These are phyloP conservation scores for Polydrusus cervinus DNA, from an alignment of 2,888 invertebrate species.

Conservation along the genomic window DNA sequence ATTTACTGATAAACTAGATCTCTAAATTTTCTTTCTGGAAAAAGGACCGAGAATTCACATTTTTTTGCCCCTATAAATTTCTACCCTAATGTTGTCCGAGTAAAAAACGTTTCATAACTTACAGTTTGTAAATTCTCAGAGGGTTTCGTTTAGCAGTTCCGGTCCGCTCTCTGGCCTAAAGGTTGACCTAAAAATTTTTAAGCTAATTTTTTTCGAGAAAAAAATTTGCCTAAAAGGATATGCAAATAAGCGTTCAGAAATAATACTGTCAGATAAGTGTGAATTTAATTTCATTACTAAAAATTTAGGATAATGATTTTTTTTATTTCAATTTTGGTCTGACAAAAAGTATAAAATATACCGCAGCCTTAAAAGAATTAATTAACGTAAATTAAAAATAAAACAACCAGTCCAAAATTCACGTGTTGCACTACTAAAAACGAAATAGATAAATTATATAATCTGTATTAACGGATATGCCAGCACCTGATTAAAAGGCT, in stretches of 20 bases:
- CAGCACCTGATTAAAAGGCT: too few species aligned
- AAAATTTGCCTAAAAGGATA: slow-evolving; percentile 4
- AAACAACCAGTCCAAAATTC: too few species aligned
- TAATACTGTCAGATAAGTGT: not conserved
- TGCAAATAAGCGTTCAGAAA: slow-evolving; percentile 19
- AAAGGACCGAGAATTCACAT: slow-evolving; percentile 20
- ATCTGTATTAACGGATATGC: too few species aligned
- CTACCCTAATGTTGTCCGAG: slow-evolving; percentile 25
- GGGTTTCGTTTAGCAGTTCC: slow-evolving; percentile 36
- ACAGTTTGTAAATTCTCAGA: slow-evolving; percentile 38
- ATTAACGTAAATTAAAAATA: too few species aligned
- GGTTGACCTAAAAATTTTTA: slow-evolving; percentile 39
- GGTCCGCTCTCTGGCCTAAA: slow-evolving; percentile 25
- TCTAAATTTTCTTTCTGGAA: slow-evolving; percentile 25
- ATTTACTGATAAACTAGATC: slow-evolving; percentile 26
- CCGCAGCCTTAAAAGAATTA: too few species aligned
- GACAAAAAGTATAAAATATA: too few species aligned
- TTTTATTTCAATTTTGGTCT: too few species aligned
- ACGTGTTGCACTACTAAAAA: too few species aligned
- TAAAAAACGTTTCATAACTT: slow-evolving; percentile 36
- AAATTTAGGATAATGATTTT: too few species aligned
- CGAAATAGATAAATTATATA: too few species aligned
- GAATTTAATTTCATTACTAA: not conserved
- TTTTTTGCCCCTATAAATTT: slow-evolving; percentile 28
- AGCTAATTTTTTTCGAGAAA: slow-evolving; percentile 19